Evolutionary conservation across 2,797 vertebrate genomes (phyloP).

Genomic region (Onychomys leucogaster): DNA sequence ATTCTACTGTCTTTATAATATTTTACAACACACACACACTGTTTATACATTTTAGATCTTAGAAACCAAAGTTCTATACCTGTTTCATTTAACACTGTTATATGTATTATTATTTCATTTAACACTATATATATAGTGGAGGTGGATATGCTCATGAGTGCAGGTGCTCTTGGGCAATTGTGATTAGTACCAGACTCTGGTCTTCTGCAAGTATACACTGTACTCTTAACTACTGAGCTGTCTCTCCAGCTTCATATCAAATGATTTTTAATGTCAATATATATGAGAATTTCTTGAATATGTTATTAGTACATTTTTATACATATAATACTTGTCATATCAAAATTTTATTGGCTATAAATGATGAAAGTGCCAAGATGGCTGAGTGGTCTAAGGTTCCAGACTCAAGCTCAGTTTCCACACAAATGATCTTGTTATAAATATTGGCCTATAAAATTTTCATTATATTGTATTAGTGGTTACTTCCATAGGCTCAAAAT

Average conservation of each 20-base stretch:
- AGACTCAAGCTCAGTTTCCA: neutral
- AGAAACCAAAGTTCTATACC: constrained; percentile 13
- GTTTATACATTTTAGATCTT: constrained; percentile 10
- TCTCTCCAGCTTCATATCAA: no score
- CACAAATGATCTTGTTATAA: constrained; percentile 55
- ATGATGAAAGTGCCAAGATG: neutral
- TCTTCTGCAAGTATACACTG: neutral
- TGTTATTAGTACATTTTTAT: neutral
- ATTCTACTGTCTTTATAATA: constrained; percentile 40
- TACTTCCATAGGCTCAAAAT: constrained; percentile 33
- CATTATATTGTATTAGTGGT: neutral
- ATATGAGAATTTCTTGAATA: neutral
- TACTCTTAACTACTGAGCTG: neutral
- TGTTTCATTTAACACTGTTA: neutral
- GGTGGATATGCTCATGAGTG: neutral
- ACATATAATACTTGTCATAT: neutral
- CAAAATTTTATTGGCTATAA: constrained; percentile 42
- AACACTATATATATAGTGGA: no score
- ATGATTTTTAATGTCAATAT: constrained; percentile 16
- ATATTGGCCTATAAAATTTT: neutral
- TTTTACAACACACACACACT: neutral
- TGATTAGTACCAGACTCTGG: neutral
- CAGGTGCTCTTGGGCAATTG: neutral
- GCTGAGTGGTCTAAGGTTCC: neutral
- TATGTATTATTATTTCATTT: no score